Percentiles rank a stretch among this genome's conserved stretches.
phyloP scores from a whole-genome alignment of 2,113 vertebrate species.

The Aegithalos caudatus region DNA sequence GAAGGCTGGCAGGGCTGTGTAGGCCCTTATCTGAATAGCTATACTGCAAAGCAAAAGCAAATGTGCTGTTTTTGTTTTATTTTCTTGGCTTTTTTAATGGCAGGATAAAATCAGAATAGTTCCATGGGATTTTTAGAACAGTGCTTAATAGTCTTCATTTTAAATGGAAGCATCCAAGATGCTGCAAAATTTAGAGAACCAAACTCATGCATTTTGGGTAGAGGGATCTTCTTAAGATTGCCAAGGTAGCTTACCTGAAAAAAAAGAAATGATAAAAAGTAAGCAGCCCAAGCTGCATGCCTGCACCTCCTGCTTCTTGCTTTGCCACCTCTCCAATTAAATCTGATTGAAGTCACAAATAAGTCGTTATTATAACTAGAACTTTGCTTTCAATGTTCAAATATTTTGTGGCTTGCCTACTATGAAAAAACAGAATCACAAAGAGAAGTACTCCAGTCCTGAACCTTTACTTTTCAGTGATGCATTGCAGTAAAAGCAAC shows the following conservation, averaged over 20 bases:
- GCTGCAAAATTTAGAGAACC: background rate
- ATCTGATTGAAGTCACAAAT: background rate
- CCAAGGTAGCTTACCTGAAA: background rate
- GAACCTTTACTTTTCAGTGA: background rate
- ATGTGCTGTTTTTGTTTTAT: background rate
- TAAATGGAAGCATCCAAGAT: background rate
- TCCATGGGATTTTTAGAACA: background rate
- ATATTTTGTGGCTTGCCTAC: background rate
- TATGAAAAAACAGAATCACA: background rate
- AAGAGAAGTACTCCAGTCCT: background rate
- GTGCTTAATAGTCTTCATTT: background rate
- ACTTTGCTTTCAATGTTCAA: background rate
- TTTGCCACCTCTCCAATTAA: background rate
- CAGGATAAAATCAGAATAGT: background rate
- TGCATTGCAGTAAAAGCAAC: background rate
- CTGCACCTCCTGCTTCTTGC: background rate
- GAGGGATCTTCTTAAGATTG: background rate
- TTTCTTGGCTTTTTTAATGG: background rate
- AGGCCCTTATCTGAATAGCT: background rate
- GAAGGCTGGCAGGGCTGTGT: too few relatives aligned
- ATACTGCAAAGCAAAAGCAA: background rate
- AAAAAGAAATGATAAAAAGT: background rate
- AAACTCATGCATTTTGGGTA: background rate
- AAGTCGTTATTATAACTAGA: background rate
- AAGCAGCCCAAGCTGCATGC: background rate